Base-by-base conservation (phyloP, 2,797 vertebrate species). In the Octomys mimax region DNA sequence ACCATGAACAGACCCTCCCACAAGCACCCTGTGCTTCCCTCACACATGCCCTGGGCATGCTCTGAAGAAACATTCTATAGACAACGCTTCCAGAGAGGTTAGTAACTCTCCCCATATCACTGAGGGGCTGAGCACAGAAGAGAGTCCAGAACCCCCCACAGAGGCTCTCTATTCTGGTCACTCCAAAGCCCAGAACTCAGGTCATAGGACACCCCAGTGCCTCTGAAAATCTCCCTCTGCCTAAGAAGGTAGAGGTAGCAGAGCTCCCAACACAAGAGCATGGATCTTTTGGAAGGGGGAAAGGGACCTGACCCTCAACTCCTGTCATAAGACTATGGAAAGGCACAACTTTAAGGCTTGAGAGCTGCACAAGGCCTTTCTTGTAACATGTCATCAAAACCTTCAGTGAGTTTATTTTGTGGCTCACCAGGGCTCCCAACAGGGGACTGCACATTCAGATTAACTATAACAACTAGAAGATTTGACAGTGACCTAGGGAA, bases 1-100 rank as follows among this genome's bases (percentile, higher is more conserved):
- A 77, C 49, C n/a, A 42, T 2, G 1, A 3, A 21, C 61, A 49
- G 4, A 21, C n/a, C 80, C 62, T 24, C 21, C 36, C 6, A 1
- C 1, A 0, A 26, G 33, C 2, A 31, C 59, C 80, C 2, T 11
- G 2, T 0, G 0, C 26, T 18, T 52, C 33, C 42, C 26, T 39
- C 68, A 59, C 24, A 22, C 28, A 5, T 57, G 54, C 16, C 4
- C 54, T 57, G 16, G 54, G 54, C 54, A 5, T 57, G 54, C 54
- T 61, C 59, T 61, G 59, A 61, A 26, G 59, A 19, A 61, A 19
- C 59, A 61, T 61, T 22, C 22, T 26, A 22, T 2, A 61, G 59
- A 61, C 22, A 61, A 61, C 8, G 8, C 22, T 8, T 52, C 71
- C 70, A 80, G 64, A 68, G 36, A 82, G 21, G 42, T 66, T 52